Base-by-base conservation (phyloP, 2,888 invertebrate species). In the Matsumyia berberina region DNA sequence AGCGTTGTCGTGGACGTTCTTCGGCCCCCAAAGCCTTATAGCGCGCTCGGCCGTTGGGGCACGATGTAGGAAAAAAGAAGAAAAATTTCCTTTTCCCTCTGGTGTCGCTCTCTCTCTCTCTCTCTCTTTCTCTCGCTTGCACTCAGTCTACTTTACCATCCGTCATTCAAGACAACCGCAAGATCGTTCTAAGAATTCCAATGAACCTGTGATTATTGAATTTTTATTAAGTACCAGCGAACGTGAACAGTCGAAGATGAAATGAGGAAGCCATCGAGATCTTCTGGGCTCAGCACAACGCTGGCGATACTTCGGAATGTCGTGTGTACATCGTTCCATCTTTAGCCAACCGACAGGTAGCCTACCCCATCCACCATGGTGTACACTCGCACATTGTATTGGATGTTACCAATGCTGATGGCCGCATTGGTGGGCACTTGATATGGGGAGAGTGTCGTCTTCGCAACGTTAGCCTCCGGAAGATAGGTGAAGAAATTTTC, bases 101-200 rank as follows among this genome's bases (percentile, higher is more conserved):
- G 74, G 24, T 24, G 24, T 24, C 24, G 24, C 2, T 24, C 24
- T 24, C 24, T 24, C n/a, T n/a, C n/a, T n/a, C n/a, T n/a, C n/a
- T n/a, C n/a, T n/a, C n/a, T n/a, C n/a, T n/a, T n/a, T n/a, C n/a
- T n/a, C 24, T 80, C 80, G 69, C 74, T 80, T 74, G 80, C 69
- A 64, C 80, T 85, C 76, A 76, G 69, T 60, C 80, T 51, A 53
- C 74, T 80, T 17, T 85, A 76, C 69, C 74, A 80, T 85, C 80
- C 74, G 85, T 80, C 85, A 76, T 74, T 80, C 80, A 85, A 80
- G 85, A 85, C 85, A 85, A 85, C 85, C 80, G 85, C 85, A 85
- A 85, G 85, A 85, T 85, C 80, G 85, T 85, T 85, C 85, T 85
- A 80, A 85, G 85, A 85, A 85, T 85, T 85, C 85, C 85, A 85